phyloP scores from a whole-genome alignment of 2,797 vertebrate genomes.

The Gastrophryne carolinensis region DNA sequence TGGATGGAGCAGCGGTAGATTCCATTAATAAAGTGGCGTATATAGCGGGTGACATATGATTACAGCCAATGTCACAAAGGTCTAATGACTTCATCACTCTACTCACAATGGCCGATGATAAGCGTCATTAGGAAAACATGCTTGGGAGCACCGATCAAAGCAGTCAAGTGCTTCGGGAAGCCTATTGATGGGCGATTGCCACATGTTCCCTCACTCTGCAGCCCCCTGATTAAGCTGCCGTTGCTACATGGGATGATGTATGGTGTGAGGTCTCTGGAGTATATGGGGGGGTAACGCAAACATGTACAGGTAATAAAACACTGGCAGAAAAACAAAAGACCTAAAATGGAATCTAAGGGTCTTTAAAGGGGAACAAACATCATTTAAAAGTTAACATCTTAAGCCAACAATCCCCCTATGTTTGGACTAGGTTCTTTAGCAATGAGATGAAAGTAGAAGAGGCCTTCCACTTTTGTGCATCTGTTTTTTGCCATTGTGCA shows the following conservation, averaged over 20 bases:
- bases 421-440: no score
- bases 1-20: background rate
- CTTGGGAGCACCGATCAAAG: background rate
- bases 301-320: no score
- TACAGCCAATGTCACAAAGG: conserved; percentile 21
- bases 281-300: background rate
- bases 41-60: conserved; percentile 40
- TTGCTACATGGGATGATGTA: background rate
- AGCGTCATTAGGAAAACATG: background rate
- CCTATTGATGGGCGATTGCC: conserved; percentile 1
- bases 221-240: background rate
- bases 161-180: background rate
- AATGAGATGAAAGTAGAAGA: no score
- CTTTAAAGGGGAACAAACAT: no score
- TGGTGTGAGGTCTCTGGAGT: background rate
- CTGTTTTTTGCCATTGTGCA: no score
- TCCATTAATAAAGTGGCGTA: conserved; percentile 39
- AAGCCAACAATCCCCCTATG: no score
- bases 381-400: no score
- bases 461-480: no score
- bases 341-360: no score
- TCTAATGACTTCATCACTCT: conserved; percentile 17
- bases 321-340: no score
- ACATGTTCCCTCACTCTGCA: background rate
- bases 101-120: conserved; percentile 13